Conservation (phyloP, 2,113 vertebrate species). For the Poeciliopsis turrubarensis region DNA sequence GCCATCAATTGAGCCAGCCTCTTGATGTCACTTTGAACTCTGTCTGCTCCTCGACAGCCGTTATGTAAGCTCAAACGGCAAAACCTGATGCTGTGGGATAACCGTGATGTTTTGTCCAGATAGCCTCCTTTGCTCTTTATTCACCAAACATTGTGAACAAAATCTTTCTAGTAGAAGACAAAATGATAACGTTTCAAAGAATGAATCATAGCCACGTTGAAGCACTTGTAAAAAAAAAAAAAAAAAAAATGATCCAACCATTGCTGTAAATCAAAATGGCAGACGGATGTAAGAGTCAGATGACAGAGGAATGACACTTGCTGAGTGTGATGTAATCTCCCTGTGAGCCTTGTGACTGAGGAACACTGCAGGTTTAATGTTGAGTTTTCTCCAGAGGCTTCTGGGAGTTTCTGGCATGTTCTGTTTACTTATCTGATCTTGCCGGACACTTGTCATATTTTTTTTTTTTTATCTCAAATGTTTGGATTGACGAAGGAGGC, state of each 20-base stretch:
- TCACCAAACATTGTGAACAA: neutral
- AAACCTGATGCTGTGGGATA: neutral
- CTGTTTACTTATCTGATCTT: slow-evolving; percentile 12
- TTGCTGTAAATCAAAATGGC: too few species aligned
- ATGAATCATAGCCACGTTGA: too few species aligned
- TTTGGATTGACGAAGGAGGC: neutral
- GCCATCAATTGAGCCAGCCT: neutral
- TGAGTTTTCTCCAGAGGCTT: neutral
- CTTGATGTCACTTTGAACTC: neutral
- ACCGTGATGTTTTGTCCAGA: neutral
- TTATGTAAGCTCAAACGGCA: neutral
- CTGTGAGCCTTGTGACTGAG: neutral
- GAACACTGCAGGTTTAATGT: neutral
- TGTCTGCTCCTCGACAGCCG: neutral
- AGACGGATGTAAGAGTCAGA: too few species aligned
- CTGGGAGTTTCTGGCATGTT: neutral
- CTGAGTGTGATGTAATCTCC: neutral
- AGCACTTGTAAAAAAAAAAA: too few species aligned
- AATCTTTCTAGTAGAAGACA: neutral
- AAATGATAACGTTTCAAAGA: neutral
- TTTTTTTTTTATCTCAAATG: slow-evolving; percentile 13
- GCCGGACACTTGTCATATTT: slow-evolving; percentile 14
- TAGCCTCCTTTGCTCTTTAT: neutral
- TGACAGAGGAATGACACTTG: too few species aligned
- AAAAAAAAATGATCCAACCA: too few species aligned